Evolutionary conservation across 1,140 invertebrate genomes (phyloP), one percentile per base, ranked within the genome.

Genomic region (Penaeus vannamei): DNA sequence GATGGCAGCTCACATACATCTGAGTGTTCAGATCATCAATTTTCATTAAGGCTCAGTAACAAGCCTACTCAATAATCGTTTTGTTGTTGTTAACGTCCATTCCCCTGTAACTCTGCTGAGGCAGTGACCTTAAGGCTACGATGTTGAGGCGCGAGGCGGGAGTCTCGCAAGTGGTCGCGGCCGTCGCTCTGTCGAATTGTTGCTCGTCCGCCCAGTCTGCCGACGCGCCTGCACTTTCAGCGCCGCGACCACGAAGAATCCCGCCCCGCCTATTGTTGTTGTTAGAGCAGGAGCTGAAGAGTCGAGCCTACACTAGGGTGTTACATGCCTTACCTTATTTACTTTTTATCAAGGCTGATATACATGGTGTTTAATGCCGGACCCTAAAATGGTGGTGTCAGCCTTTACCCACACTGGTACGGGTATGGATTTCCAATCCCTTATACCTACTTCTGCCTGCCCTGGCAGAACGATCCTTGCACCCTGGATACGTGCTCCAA

Each of bases 301-400:
- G 72, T 89, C 87, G 60, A 89, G 82, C 87, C 85, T 89, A 89
- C 82, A 84, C 87, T 89, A 89, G 76, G 87, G 87, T 89, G 87
- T 89, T 89, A 89, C 87, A 89, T 89, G 87, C 87, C 87, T 89
- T 85, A 89, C n/a, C 79, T 89, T 80, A 89, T 62, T 72, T 84
- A 46, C 46, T 84, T 77, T 60, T 53, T 53, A 53, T 53, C 53
- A 53, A 53, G 17, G 53, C 53, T 53, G 53, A 53, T 53, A 14
- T 53, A 53, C 17, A 53, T 53, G 53, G 53, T 53, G 53, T 53
- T 53, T 53, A 53, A 14, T 53, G 53, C 53, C 53, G 53, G 53
- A 17, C 53, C 53, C 53, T 53, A 53, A 53, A 53, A 12, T 53
- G 53, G 53, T 53, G 53, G 53, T 53, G 17, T 53, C 53, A 53